Evolutionary conservation across 2,797 vertebrate genomes (phyloP).

Genomic region (Delichon dasypus): DNA sequence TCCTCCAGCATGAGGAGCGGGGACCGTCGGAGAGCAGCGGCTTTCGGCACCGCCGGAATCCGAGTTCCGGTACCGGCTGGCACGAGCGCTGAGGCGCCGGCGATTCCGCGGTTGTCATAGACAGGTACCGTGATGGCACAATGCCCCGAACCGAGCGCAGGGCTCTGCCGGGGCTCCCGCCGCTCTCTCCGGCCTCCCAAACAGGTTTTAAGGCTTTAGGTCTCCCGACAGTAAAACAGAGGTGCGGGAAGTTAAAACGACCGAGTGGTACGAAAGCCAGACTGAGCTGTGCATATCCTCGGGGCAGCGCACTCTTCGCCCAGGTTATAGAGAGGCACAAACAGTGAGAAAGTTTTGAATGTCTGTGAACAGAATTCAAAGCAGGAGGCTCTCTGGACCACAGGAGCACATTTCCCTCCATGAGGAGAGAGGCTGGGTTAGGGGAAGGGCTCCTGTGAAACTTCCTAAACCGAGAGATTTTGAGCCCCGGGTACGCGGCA

Average conservation of each 20-base stretch:
- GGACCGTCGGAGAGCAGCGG: background rate
- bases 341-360: background rate
- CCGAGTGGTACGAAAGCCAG: background rate
- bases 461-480: too few species aligned
- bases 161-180: too few species aligned
- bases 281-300: too few species aligned
- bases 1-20: background rate
- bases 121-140: rapidly evolving
- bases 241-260: background rate
- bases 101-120: background rate
- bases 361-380: too few species aligned
- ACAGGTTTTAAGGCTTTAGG: rapidly evolving
- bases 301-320: background rate
- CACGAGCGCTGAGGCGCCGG: rapidly evolving
- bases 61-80: rapidly evolving
- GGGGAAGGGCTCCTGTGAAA: too few species aligned
- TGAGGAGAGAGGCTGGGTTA: background rate
- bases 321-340: background rate
- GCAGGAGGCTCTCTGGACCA: too few species aligned
- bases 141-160: rapidly evolving
- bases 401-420: background rate
- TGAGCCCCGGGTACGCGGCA: too few species aligned
- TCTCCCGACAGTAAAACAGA: rapidly evolving
- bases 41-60: background rate
- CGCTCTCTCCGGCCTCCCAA: background rate